A percentile compares a stretch with the other conserved stretches of the same genome.
phyloP scores from a whole-genome alignment of 2,888 invertebrate genomes.

The Penaeus monodon region DNA sequence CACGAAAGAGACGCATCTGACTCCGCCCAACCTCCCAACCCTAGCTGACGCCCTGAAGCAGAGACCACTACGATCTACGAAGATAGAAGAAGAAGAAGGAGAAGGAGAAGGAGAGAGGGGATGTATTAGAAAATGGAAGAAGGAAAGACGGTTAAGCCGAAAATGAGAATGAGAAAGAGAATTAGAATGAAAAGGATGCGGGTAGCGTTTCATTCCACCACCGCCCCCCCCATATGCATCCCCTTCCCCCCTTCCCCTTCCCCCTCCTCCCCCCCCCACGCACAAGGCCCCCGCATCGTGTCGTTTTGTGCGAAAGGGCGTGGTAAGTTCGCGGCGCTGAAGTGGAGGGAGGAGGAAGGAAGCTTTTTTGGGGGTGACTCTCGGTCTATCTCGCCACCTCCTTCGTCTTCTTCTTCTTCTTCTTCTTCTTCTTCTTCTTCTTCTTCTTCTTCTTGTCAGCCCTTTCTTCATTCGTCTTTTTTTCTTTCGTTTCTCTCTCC shows the following conservation, averaged over 20 bases:
- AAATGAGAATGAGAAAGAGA: neutral
- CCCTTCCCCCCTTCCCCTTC: neutral
- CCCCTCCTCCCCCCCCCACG: neutral
- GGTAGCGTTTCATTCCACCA: neutral
- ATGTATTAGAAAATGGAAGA: too few relatives aligned
- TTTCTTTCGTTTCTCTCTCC: neutral
- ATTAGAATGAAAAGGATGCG: neutral
- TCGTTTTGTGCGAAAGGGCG: too few relatives aligned
- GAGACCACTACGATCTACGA: too few relatives aligned
- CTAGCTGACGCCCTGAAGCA: too few relatives aligned
- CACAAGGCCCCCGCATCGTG: too few relatives aligned
- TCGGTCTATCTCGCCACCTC: neutral
- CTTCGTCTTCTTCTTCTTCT: neutral
- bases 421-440: neutral
- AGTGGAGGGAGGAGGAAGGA: too few relatives aligned
- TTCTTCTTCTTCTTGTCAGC: neutral
- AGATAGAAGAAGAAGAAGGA: too few relatives aligned
- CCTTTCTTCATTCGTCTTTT: neutral
- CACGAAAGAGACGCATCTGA: too few relatives aligned
- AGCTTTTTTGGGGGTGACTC: too few relatives aligned
- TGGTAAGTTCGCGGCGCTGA: too few relatives aligned
- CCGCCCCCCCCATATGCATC: neutral
- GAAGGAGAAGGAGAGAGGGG: too few relatives aligned
- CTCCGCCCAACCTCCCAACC: too few relatives aligned
- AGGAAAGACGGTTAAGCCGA: neutral